These are phyloP conservation scores for Drosophila insularis DNA, from an alignment of 1,140 invertebrate genomes.

Conservation along the genomic window DNA sequence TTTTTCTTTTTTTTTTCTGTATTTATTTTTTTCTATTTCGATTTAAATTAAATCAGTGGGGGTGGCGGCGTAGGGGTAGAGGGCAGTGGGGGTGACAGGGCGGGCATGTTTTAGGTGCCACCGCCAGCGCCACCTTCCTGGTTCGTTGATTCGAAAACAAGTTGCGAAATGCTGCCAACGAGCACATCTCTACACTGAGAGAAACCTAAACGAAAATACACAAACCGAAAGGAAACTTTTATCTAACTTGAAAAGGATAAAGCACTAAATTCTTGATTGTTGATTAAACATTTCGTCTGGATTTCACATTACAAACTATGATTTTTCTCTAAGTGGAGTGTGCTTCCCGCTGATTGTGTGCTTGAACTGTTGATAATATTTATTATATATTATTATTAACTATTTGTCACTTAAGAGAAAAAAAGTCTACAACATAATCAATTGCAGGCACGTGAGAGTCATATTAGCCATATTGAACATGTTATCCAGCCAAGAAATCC, in stretches of 20 bases:
- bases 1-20: slow-evolving; percentile 9
- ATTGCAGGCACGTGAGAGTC: background rate
- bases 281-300: too few species aligned
- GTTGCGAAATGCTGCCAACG: slow-evolving; percentile 19
- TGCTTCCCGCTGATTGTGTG: background rate
- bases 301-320: background rate
- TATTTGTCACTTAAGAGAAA: background rate
- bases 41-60: slow-evolving; percentile 21
- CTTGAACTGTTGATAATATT: background rate
- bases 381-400: slow-evolving; percentile 7
- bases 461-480: background rate
- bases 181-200: slow-evolving; percentile 10
- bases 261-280: too few species aligned
- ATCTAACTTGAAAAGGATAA: too few species aligned
- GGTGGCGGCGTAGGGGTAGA: background rate
- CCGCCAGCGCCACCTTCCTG: slow-evolving; percentile 21
- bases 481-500: too few species aligned
- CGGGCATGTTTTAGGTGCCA: background rate
- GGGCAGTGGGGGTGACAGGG: background rate
- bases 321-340: background rate
- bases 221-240: too few species aligned
- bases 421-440: background rate
- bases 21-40: background rate
- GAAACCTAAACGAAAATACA: too few species aligned
- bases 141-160: slow-evolving; percentile 32